These are phyloP conservation scores for Drosophila colorata DNA, from an alignment of 2,888 invertebrate species.

Conservation along the genomic window DNA sequence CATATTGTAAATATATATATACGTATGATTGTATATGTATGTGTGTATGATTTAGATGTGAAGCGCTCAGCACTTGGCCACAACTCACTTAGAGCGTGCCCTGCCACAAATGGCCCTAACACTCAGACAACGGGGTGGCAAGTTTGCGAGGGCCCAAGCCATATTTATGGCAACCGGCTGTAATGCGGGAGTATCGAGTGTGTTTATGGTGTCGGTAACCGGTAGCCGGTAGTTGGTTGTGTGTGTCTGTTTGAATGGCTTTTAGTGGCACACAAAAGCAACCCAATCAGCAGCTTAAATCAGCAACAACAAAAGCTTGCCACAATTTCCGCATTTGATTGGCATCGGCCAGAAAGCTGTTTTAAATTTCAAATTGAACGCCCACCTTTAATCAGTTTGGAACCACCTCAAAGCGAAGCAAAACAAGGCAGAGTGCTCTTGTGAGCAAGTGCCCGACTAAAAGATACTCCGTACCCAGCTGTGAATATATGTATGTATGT, in stretches of 20 bases:
- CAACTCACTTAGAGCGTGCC: slow-evolving; percentile 69
- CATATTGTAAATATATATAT: slow-evolving; percentile 25
- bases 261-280: slow-evolving; percentile 51
- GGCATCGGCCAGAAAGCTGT: slow-evolving; percentile 34
- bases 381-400: slow-evolving; percentile 67
- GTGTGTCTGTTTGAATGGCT: slow-evolving; percentile 25
- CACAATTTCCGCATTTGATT: slow-evolving; percentile 76
- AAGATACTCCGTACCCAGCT: not conserved
- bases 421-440: not conserved
- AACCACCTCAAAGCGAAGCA: not conserved
- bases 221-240: not conserved
- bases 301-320: slow-evolving; percentile 57
- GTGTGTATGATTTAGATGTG: slow-evolving; percentile 59
- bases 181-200: slow-evolving; percentile 9
- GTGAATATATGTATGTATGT: no score
- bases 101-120: slow-evolving; percentile 68
- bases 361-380: slow-evolving; percentile 65
- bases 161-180: slow-evolving; percentile 58
- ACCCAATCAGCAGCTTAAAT: slow-evolving; percentile 63
- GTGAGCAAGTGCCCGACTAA: not conserved
- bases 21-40: slow-evolving; percentile 15
- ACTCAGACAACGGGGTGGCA: slow-evolving; percentile 29
- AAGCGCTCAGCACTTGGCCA: slow-evolving; percentile 66
- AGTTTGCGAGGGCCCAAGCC: slow-evolving; percentile 7
- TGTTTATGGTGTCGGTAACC: slow-evolving; percentile 14